Evolutionary conservation across 1,140 invertebrate genomes (phyloP), one percentile per base, ranked within the genome.

Genomic region (Anthonomus grandis): DNA sequence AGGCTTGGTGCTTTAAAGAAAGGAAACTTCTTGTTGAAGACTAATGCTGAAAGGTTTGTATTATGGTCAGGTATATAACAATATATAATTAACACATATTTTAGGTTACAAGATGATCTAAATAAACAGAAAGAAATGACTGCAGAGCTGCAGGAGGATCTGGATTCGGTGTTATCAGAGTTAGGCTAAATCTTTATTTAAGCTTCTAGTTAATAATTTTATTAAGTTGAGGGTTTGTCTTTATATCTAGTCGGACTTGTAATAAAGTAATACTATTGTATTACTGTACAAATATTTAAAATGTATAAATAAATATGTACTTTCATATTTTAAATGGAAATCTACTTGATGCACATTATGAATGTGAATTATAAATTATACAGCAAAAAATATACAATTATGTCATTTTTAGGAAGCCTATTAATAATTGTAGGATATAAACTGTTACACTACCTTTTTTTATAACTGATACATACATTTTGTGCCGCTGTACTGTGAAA

Each of bases 1-100:
- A 81, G 86, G 52, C 74, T 92, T 1, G 80, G 83, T 19, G 86
- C 88, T 1, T 74, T 91, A 62, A 91, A 90, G 73, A 92, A 93
- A 69, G 89, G 89, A 57, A 92, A 92, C 67, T 88, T 90, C 63
- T 78, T 92, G 59, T 75, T 92, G 6, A 89, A 91, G 75, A 86
- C 89, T 2, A 91, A 91, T 69, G 86, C 91, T 2, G 90, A 93
- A 71, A 78, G 88, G 57, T 59, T 1, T 18, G 27, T 47, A 38
- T 22, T 44, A 44, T 9, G 4, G 10, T n/a, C 39, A 10, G 18
- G 23, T 44, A 3, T 15, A 34, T 13, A 41, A 17, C 47, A 42
- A 12, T 45, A 8, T 36, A 12, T n/a, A 34, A 49, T 15, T 54
- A 41, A 12, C 18, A 15, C 12, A 9, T 23, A 15, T 46, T 52